Percentiles rank a stretch among this genome's conserved stretches.
These are phyloP conservation scores for Achlya flavicornis DNA, from an alignment of 2,888 invertebrate genomes.

Conservation along the genomic window DNA sequence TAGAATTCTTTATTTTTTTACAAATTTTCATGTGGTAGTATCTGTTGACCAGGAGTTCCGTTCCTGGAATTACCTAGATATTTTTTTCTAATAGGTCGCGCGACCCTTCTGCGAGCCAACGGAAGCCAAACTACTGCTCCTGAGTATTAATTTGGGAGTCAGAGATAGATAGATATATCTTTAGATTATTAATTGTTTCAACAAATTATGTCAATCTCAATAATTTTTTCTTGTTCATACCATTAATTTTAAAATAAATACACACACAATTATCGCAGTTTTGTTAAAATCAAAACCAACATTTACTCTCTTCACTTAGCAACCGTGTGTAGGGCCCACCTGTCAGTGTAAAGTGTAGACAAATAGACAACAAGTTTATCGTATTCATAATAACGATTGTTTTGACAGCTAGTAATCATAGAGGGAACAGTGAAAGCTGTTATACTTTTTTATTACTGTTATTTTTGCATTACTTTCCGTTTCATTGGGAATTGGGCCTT, in stretches of 20 bases:
- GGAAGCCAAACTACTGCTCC: too few species aligned
- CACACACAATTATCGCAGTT: not conserved
- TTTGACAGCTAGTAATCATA: not conserved
- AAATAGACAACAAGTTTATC: not conserved
- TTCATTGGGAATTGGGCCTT: not conserved
- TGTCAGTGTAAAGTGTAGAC: not conserved
- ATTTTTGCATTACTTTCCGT: slow-evolving; percentile 1
- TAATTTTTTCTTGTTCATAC: too few species aligned
- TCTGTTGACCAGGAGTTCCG: too few species aligned
- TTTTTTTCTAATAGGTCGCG: too few species aligned
- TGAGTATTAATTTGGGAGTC: too few species aligned
- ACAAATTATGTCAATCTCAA: too few species aligned
- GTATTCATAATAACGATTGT: not conserved
- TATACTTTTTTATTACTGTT: slow-evolving; percentile 6
- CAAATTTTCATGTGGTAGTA: too few species aligned
- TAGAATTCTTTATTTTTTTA: too few species aligned
- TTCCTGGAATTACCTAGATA: too few species aligned
- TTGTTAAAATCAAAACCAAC: not conserved
- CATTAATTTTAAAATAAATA: not conserved
- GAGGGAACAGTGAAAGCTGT: not conserved
- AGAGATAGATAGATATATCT: too few species aligned
- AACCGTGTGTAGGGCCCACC: not conserved
- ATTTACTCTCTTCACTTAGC: not conserved
- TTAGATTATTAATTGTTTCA: too few species aligned
- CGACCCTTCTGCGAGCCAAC: too few species aligned